Base-by-base conservation (phyloP, 2,888 invertebrate species). In the Frankliniella fusca region DNA sequence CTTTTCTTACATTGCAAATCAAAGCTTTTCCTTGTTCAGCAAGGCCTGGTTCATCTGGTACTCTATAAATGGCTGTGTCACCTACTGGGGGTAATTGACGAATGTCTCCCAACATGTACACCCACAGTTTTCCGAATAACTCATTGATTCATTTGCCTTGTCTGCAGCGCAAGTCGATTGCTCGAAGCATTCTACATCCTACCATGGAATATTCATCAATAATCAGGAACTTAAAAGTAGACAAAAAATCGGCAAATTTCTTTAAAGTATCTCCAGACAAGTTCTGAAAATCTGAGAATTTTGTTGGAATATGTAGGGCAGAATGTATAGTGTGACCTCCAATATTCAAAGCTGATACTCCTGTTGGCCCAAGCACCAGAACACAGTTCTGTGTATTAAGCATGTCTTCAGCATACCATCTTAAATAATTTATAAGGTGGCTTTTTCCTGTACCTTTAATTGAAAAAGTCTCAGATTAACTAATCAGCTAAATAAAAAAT, bases 401-500 rank as follows among this genome's bases (percentile, higher is more conserved):
- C 23, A 9, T 9, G 9, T 10, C 23, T n/a, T 20, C n/a, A n/a
- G 23, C 23, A 3, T n/a, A n/a, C 20, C n/a, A 20, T 9, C 9
- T 65, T 9, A 65, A 10, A 65, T 20, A 15, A n/a, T n/a, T 15
- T 1, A 65, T 65, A 9, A 65, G 9, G 10, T n/a, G 65, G n/a
- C 65, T 65, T n/a, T 65, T 65, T 65, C 65, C 65, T 20, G 65
- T 65, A n/a, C 65, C 65, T 20, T n/a, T n/a, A n/a, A n/a, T n/a
- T n/a, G n/a, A n/a, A n/a, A n/a, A n/a, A n/a, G n/a, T n/a, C n/a
- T n/a, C n/a, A n/a, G n/a, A n/a, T n/a, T n/a, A n/a, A n/a, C n/a
- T n/a, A n/a, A n/a, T n/a, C n/a, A n/a, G n/a, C n/a, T n/a, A n/a
- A n/a, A n/a, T n/a, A n/a, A n/a, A n/a, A n/a, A n/a, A n/a, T n/a